These are phyloP conservation scores for Whitmania pigra DNA, from an alignment of 1,140 invertebrate genomes.

Conservation along the genomic window DNA sequence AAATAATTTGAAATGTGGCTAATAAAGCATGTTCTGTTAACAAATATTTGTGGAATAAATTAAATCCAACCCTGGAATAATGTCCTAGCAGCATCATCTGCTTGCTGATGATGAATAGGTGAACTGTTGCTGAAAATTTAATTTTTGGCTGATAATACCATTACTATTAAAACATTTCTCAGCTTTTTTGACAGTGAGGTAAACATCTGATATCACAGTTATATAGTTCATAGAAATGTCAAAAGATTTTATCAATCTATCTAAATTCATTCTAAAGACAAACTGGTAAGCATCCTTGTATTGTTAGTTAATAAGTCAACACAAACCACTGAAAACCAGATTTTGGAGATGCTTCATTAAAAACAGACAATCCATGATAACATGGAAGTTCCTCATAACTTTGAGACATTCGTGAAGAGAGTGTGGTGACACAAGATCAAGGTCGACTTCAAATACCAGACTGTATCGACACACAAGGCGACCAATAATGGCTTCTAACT, in stretches of 20 bases:
- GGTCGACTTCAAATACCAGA: no score
- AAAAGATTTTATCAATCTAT: no score
- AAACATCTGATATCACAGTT: no score
- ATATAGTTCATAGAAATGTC: no score
- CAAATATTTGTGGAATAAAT: background rate
- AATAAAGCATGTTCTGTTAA: background rate
- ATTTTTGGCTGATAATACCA: background rate
- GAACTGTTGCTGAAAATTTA: conserved; percentile 35
- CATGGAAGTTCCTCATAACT: conserved; percentile 34
- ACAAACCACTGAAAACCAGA: conserved; percentile 41
- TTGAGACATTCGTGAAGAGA: conserved; percentile 36
- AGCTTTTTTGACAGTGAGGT: no score
- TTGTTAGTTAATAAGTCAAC: background rate
- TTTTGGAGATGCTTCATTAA: conserved; percentile 38
- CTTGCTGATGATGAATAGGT: conserved; percentile 39
- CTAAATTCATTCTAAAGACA: no score
- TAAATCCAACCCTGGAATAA: conserved; percentile 33
- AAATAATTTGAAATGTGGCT: background rate
- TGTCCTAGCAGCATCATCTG: conserved; percentile 40
- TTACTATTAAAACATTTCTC: no score
- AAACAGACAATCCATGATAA: conserved; percentile 37
- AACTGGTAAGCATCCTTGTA: no score
- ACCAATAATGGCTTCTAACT: no score
- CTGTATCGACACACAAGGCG: no score
- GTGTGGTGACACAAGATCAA: conserved; percentile 12